A percentile compares a stretch with the other conserved stretches of the same genome.
These are phyloP conservation scores for Nothura maculosa DNA, from an alignment of 2,797 vertebrate genomes.

Conservation along the genomic window DNA sequence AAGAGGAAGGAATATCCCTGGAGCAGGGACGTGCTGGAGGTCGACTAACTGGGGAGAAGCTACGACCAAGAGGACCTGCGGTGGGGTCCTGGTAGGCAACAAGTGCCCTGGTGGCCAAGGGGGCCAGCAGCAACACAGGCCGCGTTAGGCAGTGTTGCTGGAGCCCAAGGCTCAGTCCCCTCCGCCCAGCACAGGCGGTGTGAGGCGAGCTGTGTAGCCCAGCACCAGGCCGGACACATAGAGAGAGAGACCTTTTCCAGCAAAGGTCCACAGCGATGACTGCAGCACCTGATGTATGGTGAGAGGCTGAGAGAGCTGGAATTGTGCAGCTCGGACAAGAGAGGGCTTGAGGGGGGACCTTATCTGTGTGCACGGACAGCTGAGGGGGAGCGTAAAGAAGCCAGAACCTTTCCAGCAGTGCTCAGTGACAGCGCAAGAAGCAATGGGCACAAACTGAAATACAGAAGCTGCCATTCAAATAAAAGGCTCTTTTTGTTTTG, in stretches of 20 bases:
- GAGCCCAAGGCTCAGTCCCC: not conserved
- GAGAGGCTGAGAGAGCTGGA: not conserved
- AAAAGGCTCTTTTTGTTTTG: not conserved
- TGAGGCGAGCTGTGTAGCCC: no score
- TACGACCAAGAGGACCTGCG: not conserved
- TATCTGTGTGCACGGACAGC: not conserved
- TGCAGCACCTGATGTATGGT: not conserved
- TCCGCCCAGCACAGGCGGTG: not conserved
- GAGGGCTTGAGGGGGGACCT: not conserved
- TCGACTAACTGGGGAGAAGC: not conserved
- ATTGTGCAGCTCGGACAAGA: not conserved
- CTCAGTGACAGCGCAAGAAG: not conserved
- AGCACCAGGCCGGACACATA: no score
- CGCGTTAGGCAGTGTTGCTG: accelerated
- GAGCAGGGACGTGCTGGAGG: not conserved
- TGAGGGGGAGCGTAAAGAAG: not conserved
- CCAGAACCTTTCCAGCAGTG: not conserved
- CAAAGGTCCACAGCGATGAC: not conserved
- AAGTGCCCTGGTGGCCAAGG: not conserved
- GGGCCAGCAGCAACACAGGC: not conserved
- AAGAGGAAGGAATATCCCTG: not conserved
- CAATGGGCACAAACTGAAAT: not conserved
- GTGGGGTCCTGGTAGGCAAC: not conserved
- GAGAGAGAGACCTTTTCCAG: not conserved
- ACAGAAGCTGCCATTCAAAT: not conserved